These are phyloP conservation scores for Thera britannica DNA, from an alignment of 2,888 invertebrate species.

Conservation along the genomic window DNA sequence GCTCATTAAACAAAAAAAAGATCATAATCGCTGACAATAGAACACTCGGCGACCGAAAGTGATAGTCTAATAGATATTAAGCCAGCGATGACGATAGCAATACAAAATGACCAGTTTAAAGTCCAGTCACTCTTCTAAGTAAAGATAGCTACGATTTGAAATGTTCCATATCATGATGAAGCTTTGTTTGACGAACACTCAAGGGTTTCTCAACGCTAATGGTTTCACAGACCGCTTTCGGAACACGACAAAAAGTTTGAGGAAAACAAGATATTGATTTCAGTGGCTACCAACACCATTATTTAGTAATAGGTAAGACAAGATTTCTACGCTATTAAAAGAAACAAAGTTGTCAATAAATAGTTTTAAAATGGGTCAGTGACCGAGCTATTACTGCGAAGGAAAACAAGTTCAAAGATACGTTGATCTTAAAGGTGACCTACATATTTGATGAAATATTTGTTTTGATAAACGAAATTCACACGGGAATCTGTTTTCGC, in stretches of 20 bases:
- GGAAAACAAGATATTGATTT: conserved; percentile 2
- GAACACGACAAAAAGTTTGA: conserved; percentile 17
- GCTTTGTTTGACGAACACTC: conserved; percentile 26
- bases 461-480: background rate
- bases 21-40: conserved; percentile 78
- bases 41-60: conserved; percentile 78
- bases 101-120: conserved; percentile 58
- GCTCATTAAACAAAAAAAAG: conserved; percentile 77
- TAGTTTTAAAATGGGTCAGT: background rate
- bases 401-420: background rate
- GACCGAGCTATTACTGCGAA: background rate
- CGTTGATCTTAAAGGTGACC: background rate
- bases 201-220: conserved; percentile 30
- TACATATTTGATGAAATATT: background rate
- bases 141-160: conserved; percentile 44
- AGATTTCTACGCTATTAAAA: background rate
- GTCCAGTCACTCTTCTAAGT: conserved; percentile 64
- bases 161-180: conserved; percentile 34
- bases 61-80: conserved; percentile 78
- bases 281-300: background rate
- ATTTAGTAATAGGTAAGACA: no score
- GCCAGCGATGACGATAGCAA: conserved; percentile 65
- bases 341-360: background rate
- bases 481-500: background rate
- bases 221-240: conserved; percentile 22